Percentiles rank a stretch among this genome's conserved stretches.
phyloP scores from a whole-genome alignment of 2,888 invertebrate genomes.

The Brachyptera risi region DNA sequence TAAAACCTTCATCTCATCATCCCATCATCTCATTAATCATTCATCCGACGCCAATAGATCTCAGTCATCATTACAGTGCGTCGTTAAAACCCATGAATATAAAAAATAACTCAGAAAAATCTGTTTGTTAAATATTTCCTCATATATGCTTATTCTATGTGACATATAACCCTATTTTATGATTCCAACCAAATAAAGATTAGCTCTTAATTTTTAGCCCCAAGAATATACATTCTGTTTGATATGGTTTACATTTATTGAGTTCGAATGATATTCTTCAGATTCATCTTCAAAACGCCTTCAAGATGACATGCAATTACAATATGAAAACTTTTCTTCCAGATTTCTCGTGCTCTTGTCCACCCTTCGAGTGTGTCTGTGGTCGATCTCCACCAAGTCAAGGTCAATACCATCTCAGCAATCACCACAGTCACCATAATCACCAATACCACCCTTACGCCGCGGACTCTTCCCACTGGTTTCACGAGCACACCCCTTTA shows the following conservation, averaged over 20 bases:
- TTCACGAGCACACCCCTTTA: conserved; percentile 43
- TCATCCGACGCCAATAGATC: too few species aligned
- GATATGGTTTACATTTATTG: background rate
- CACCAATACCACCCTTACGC: conserved; percentile 27
- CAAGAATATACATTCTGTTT: conserved; percentile 21
- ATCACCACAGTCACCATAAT: conserved; percentile 16
- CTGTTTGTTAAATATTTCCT: too few species aligned
- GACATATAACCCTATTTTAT: too few species aligned
- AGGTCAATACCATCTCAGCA: conserved; percentile 22
- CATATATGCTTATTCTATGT: too few species aligned
- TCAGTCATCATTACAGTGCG: too few species aligned
- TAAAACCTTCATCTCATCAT: too few species aligned
- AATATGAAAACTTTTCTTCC: conserved; percentile 34
- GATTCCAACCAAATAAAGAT: too few species aligned
- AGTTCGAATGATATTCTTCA: background rate
- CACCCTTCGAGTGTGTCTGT: conserved; percentile 71
- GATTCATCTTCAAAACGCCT: too few species aligned
- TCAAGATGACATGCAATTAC: background rate
- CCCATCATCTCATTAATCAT: too few species aligned
- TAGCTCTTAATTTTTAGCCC: too few species aligned
- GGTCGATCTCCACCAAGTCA: conserved; percentile 40
- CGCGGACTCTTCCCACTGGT: conserved; percentile 42
- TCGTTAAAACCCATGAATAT: too few species aligned
- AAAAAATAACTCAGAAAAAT: too few species aligned
- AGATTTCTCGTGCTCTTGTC: conserved; percentile 66